These are phyloP conservation scores for Aphis craccivora DNA, from an alignment of 1,140 invertebrate genomes.

Conservation along the genomic window DNA sequence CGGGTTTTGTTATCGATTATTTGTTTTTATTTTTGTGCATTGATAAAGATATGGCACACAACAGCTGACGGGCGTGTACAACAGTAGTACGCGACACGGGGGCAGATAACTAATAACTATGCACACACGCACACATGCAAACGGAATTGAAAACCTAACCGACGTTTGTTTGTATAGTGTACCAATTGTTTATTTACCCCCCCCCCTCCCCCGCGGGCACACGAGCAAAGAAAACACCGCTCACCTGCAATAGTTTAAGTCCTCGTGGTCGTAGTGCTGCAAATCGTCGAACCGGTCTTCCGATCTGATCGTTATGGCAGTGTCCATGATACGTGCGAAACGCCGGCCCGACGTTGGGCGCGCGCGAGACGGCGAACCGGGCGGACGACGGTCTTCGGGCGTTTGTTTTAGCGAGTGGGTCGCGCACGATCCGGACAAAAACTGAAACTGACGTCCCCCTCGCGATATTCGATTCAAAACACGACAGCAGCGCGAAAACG, in stretches of 20 bases:
- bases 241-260: constrained; percentile 53
- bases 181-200: background rate
- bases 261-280: constrained; percentile 53
- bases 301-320: constrained; percentile 47
- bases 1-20: background rate
- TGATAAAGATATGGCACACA: constrained; percentile 23
- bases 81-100: background rate
- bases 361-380: background rate
- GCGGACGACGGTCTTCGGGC: background rate
- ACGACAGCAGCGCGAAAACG: background rate
- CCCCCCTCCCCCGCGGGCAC: no score
- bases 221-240: background rate
- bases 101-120: background rate
- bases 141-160: background rate
- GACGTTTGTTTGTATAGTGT: background rate
- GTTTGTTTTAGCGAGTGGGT: background rate
- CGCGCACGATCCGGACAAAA: background rate
- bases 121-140: background rate
- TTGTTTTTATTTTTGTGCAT: background rate
- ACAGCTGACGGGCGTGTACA: constrained; percentile 41
- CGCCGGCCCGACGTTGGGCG: background rate
- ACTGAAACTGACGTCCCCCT: background rate
- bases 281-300: constrained; percentile 51
- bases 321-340: constrained; percentile 32
- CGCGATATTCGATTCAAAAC: background rate